These are phyloP conservation scores for Xestia c-nigrum DNA, from an alignment of 2,888 invertebrate species.

Conservation along the genomic window DNA sequence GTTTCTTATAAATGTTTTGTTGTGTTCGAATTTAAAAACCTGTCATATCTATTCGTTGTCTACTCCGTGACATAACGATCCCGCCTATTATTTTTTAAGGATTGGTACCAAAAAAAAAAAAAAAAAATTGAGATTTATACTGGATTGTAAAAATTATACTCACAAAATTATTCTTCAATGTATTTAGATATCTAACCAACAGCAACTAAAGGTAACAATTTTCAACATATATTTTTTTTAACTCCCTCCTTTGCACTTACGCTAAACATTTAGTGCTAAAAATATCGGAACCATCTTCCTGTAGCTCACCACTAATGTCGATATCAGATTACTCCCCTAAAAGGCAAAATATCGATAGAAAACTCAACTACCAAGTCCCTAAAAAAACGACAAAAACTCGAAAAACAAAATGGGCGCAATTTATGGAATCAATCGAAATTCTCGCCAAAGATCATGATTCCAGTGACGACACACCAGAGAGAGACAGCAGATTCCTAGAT, in stretches of 20 bases:
- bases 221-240: conserved; percentile 10
- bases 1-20: no score
- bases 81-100: neutral
- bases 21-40: no score
- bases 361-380: conserved; percentile 30
- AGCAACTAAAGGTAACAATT: conserved; percentile 49
- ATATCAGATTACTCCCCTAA: conserved; percentile 79
- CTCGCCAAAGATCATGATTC: conserved; percentile 75
- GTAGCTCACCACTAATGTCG: conserved; percentile 76
- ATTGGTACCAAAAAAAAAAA: neutral
- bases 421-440: conserved; percentile 79
- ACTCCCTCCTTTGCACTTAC: conserved; percentile 33
- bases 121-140: no score
- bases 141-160: conserved; percentile 28
- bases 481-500: conserved; percentile 74
- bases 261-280: conserved; percentile 61
- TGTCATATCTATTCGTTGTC: neutral
- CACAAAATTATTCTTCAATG: conserved; percentile 31
- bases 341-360: conserved; percentile 53
- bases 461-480: conserved; percentile 75
- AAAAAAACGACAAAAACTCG: conserved; percentile 56
- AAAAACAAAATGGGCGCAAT: conserved; percentile 78
- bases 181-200: conserved; percentile 23
- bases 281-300: conserved; percentile 67
- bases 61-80: neutral